Evolutionary conservation across 2,797 vertebrate species (phyloP).

Genomic region (Ptychobarbus kaznakovi): DNA sequence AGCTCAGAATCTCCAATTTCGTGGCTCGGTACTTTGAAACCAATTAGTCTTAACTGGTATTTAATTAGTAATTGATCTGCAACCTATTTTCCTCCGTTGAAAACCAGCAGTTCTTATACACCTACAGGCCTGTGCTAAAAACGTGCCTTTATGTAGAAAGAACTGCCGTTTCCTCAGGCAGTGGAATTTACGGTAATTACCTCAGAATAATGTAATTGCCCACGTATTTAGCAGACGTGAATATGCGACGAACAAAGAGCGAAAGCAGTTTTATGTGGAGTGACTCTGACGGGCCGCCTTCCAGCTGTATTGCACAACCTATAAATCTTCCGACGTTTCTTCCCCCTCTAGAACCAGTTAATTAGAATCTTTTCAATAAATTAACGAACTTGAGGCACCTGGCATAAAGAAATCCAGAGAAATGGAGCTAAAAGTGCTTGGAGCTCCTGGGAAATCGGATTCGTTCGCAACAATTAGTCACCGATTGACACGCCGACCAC

Average conservation of each 20-base stretch:
- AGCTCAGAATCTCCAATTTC: conserved; percentile 21
- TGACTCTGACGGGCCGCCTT: conserved; percentile 26
- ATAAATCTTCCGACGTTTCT: conserved; percentile 47
- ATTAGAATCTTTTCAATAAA: conserved; percentile 55
- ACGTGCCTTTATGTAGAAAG: conserved; percentile 23
- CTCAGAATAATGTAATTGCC: conserved; percentile 41
- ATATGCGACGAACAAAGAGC: conserved; percentile 28
- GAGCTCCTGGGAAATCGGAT: conserved; percentile 40
- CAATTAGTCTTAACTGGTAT: conserved; percentile 33
- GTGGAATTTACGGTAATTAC: conserved; percentile 56
- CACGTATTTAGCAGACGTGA: conserved; percentile 37
- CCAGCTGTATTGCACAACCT: conserved; percentile 41
- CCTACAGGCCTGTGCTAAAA: conserved; percentile 14
- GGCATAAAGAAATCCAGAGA: conserved; percentile 29
- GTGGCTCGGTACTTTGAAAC: background rate
- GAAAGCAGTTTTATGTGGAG: conserved; percentile 27
- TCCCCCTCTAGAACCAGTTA: conserved; percentile 41
- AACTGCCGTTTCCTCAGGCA: conserved; percentile 32
- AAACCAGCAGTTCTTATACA: conserved; percentile 12
- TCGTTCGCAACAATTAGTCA: conserved; percentile 55
- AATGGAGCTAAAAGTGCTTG: background rate
- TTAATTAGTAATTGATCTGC: conserved; percentile 51
- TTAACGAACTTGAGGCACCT: conserved; percentile 54
- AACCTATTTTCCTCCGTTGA: conserved; percentile 29
- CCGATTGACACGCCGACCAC: conserved; percentile 24